phyloP scores from a whole-genome alignment of 2,797 vertebrate species.

The Amblyraja radiata region DNA sequence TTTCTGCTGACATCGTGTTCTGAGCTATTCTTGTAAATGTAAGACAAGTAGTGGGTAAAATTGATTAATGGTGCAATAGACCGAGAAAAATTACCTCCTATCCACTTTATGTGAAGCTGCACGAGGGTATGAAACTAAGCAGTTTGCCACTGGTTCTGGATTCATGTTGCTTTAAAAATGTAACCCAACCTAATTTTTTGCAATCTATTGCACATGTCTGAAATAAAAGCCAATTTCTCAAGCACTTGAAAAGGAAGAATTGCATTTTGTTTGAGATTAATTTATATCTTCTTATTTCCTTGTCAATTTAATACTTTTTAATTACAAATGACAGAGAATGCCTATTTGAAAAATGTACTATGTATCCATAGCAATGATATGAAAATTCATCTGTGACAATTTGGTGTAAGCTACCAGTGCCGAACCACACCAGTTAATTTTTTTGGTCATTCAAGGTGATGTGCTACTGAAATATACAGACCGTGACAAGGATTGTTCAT shows the following conservation, averaged over 20 bases:
- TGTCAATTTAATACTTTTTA: neutral
- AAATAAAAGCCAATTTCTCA: neutral
- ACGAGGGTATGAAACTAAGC: neutral
- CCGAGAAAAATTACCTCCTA: neutral
- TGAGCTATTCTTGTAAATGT: constrained; percentile 8
- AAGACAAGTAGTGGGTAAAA: neutral
- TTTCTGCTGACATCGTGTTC: constrained; percentile 26
- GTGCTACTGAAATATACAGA: neutral
- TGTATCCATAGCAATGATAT: neutral
- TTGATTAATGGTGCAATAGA: constrained; percentile 18
- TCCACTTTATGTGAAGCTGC: neutral
- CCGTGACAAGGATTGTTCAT: neutral
- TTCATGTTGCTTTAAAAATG: neutral
- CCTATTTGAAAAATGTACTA: neutral
- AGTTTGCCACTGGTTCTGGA: neutral
- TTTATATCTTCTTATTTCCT: neutral
- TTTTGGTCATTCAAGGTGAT: neutral
- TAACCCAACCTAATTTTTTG: neutral
- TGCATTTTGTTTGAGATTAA: neutral
- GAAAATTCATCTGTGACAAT: neutral
- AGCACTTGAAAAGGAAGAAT: neutral
- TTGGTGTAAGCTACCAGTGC: neutral
- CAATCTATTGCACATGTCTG: neutral
- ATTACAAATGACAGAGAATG: neutral
- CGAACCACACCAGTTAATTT: neutral